phyloP scores from a whole-genome alignment of 2,113 vertebrate species.

The Petromus typicus region DNA sequence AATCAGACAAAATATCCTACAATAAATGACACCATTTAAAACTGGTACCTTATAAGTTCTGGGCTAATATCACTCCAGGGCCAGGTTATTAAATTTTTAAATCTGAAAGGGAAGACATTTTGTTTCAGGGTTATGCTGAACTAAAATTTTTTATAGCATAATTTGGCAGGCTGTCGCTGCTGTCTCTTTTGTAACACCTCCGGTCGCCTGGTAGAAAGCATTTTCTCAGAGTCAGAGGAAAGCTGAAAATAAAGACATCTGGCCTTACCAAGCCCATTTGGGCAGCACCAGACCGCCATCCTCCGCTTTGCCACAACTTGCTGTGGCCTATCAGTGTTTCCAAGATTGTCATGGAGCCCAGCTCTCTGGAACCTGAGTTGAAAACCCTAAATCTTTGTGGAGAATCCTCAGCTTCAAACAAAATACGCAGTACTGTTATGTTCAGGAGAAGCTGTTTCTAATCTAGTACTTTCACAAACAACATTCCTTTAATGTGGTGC shows the following conservation, averaged over 20 bases:
- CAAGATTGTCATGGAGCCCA: neutral
- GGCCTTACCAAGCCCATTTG: neutral
- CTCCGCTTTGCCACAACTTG: neutral
- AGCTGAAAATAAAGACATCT: constrained; percentile 19
- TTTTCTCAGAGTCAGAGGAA: neutral
- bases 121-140: neutral
- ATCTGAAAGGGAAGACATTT: neutral
- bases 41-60: neutral
- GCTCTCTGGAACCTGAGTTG: constrained; percentile 53
- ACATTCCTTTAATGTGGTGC: constrained; percentile 61
- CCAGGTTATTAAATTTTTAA: constrained; percentile 24
- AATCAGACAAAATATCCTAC: neutral
- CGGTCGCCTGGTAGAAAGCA: neutral
- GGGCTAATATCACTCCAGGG: neutral
- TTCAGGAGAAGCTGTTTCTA: constrained; percentile 57
- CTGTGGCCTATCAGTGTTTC: neutral
- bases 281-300: neutral
- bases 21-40: constrained; percentile 4
- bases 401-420: constrained; percentile 62
- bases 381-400: constrained; percentile 55
- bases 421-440: neutral
- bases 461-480: constrained; percentile 78
- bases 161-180: neutral
- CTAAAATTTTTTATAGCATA: constrained; percentile 35
- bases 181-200: constrained; percentile 20